These are phyloP conservation scores for Philereme vetulata DNA, from an alignment of 2,888 invertebrate genomes.

Conservation along the genomic window DNA sequence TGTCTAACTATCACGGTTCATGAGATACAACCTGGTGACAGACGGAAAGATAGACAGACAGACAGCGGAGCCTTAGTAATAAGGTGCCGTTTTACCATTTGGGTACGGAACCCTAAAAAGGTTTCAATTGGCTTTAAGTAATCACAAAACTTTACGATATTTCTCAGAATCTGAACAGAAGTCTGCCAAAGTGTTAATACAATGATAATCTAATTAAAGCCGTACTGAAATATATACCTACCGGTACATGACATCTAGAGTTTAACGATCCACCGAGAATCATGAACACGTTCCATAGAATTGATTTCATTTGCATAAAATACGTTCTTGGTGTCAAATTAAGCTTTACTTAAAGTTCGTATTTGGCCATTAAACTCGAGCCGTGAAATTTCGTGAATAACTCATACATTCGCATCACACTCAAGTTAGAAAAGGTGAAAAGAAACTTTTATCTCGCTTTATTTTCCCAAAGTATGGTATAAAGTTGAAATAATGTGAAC, in stretches of 20 bases:
- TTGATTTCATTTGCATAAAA: conserved; percentile 16
- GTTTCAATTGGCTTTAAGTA: too few species aligned
- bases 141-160: not conserved
- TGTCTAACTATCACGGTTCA: too few species aligned
- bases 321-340: conserved; percentile 16
- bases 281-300: conserved; percentile 13
- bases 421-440: too few species aligned
- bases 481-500: not conserved
- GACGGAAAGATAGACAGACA: too few species aligned
- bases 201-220: conserved; percentile 1
- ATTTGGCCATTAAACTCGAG: conserved; percentile 8
- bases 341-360: conserved; percentile 9
- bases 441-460: not conserved
- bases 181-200: not conserved
- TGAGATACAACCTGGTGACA: too few species aligned
- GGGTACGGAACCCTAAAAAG: too few species aligned
- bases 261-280: conserved; percentile 8
- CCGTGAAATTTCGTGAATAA: too few species aligned
- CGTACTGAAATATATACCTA: not conserved
- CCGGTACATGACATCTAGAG: not conserved
- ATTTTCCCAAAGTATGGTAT: conserved; percentile 4
- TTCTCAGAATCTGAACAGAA: not conserved
- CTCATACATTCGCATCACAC: too few species aligned
- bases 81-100: too few species aligned
- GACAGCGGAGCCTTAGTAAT: too few species aligned